Conservation (phyloP, 1,140 invertebrate genomes). For the Megalopta genalis region DNA sequence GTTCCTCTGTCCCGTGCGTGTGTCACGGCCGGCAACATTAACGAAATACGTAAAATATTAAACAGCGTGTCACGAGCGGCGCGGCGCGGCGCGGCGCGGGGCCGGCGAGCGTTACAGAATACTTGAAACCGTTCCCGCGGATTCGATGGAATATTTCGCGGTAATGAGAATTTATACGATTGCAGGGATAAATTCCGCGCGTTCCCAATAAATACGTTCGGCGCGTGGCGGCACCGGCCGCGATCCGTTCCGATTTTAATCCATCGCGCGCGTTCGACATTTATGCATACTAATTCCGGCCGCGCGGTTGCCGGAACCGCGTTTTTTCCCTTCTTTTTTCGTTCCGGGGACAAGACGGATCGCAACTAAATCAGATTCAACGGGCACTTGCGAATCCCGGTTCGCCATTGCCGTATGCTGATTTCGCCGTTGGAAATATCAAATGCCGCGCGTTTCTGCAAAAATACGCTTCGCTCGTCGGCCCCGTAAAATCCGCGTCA, state of each 20-base stretch:
- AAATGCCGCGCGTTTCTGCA: too few species aligned
- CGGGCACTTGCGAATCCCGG: too few species aligned
- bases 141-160: slow-evolving; percentile 22
- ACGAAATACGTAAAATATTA: slow-evolving; percentile 29
- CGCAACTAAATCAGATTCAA: too few species aligned
- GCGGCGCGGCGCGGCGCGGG: too few species aligned
- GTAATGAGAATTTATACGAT: slow-evolving; percentile 45
- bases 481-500: too few species aligned
- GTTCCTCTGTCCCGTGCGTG: not conserved
- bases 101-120: not conserved
- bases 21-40: slow-evolving; percentile 1
- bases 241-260: slow-evolving; percentile 22
- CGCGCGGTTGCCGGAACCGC: too few species aligned
- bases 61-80: not conserved
- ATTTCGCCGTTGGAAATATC: too few species aligned
- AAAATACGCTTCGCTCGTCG: too few species aligned
- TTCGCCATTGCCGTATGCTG: too few species aligned
- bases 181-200: slow-evolving; percentile 1
- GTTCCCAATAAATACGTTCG: not conserved
- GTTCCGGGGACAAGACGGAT: too few species aligned
- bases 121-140: slow-evolving; percentile 4
- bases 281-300: slow-evolving; percentile 23
- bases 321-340: too few species aligned
- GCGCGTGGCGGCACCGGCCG: too few species aligned
- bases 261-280: slow-evolving; percentile 3